Evolutionary conservation across 1,140 invertebrate species (phyloP), one percentile per base, ranked within the genome.

Genomic region (Trypoxylus dichotomus): DNA sequence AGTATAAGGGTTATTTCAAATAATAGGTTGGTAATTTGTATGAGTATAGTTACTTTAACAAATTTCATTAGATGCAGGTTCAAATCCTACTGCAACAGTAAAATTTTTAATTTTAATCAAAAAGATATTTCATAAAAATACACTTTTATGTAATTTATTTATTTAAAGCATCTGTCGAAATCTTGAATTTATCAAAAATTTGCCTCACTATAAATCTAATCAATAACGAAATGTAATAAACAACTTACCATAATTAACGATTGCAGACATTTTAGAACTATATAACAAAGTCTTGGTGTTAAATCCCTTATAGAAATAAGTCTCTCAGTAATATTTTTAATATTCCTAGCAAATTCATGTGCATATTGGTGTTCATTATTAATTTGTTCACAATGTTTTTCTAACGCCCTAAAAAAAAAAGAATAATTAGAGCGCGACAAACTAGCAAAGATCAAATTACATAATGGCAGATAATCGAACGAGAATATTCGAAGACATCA

Each of bases 211-310:
- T n/a, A n/a, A n/a, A n/a, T n/a, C n/a, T n/a, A n/a, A n/a, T n/a
- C n/a, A n/a, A n/a, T n/a, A n/a, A n/a, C n/a, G n/a, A n/a, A n/a
- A n/a, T n/a, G 15, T 60, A 60, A 60, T 7, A 60, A 42, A 6
- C 5, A 42, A 15, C 25, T 29, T 37, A 73, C 71, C 37, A n/a
- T 19, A 10, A 73, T 73, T 37, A 73, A 21, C 6, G 71, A 32
- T 32, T 73, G 71, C 8, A 73, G n/a, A n/a, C 71, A 73, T 42
- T 73, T 73, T 73, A 73, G 27, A 19, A 73, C 25, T n/a, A 73
- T 73, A 37, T 73, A 73, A 73, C 71, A 73, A 32, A 73, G 37
- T 41, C 71, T 73, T 73, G 71, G 71, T 73, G 71, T 37, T 42
- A 73, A 27, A 73, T 73, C 71, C 19, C 37, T 32, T 37, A 42